A percentile compares a stretch with the other conserved stretches of the same genome.
These are phyloP conservation scores for Phaedon cochleariae DNA, from an alignment of 2,888 invertebrate species.

Conservation along the genomic window DNA sequence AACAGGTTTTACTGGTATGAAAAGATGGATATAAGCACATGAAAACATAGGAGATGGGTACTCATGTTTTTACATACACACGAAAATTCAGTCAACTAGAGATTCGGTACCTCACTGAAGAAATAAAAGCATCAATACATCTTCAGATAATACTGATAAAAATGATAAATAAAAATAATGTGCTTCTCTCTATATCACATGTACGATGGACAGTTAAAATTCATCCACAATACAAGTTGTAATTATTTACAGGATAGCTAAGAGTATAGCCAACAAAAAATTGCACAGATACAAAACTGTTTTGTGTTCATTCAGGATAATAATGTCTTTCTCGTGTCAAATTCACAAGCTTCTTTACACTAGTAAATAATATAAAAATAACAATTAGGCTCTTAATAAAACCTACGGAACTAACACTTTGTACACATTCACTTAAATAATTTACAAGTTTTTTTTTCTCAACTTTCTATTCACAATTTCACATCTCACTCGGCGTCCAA, in stretches of 20 bases:
- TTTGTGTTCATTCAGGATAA: not conserved
- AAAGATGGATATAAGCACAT: slow-evolving; percentile 55
- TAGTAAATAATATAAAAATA: slow-evolving; percentile 62
- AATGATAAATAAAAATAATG: slow-evolving; percentile 48
- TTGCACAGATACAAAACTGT: slow-evolving; percentile 43
- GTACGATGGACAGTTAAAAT: slow-evolving; percentile 44
- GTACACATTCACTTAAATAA: slow-evolving; percentile 60
- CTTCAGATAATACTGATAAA: slow-evolving; percentile 55
- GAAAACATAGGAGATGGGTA: slow-evolving; percentile 48
- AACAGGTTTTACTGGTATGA: slow-evolving; percentile 53
- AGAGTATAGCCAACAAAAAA: slow-evolving; percentile 39
- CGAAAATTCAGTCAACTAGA: slow-evolving; percentile 51
- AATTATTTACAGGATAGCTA: slow-evolving; percentile 48
- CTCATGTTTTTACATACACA: slow-evolving; percentile 43
- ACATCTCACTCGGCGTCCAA: slow-evolving; percentile 31
- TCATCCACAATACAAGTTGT: slow-evolving; percentile 45
- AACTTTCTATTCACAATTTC: slow-evolving; percentile 27
- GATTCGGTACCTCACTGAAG: slow-evolving; percentile 51
- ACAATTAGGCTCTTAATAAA: slow-evolving; percentile 61
- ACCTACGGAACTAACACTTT: slow-evolving; percentile 59
- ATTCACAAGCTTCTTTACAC: slow-evolving; percentile 52
- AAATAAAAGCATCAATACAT: slow-evolving; percentile 45
- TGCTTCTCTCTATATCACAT: slow-evolving; percentile 51
- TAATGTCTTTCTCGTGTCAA: not conserved
- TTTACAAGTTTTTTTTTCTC: slow-evolving; percentile 52